These are phyloP conservation scores for Temnopleurus reevesii DNA, from an alignment of 53 echinoderm and acorn worm genomes.

Conservation along the genomic window DNA sequence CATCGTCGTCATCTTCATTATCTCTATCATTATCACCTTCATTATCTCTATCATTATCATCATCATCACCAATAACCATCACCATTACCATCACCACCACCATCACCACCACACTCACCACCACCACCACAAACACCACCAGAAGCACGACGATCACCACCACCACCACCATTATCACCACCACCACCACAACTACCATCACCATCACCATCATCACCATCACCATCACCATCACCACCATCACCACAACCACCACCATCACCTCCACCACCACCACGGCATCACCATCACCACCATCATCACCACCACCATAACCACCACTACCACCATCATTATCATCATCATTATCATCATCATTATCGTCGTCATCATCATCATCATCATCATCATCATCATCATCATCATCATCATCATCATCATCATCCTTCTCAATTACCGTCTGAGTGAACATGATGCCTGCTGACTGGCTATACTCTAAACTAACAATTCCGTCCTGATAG, in stretches of 20 bases:
- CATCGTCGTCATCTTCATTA: background rate
- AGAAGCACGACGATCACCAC: background rate
- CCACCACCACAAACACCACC: background rate
- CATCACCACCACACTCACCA: background rate
- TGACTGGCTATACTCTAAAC: background rate
- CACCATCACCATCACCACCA: background rate
- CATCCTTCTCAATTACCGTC: constrained; percentile 4
- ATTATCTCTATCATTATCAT: too few relatives aligned
- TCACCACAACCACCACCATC: background rate
- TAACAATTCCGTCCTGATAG: background rate
- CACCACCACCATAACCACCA: background rate
- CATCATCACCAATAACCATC: too few relatives aligned
- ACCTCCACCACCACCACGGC: background rate
- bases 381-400: background rate
- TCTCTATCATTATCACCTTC: too few relatives aligned
- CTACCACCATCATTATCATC: too few relatives aligned
- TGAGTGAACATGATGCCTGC: constrained; percentile 32
- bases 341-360: background rate
- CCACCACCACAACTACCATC: too few relatives aligned
- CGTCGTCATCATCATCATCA: background rate
- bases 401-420: background rate
- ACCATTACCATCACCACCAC: background rate
- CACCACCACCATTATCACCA: background rate
- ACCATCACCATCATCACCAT: background rate
- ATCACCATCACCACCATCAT: background rate